Conservation (phyloP, 2,888 invertebrate genomes). For the Aromia moschata region DNA sequence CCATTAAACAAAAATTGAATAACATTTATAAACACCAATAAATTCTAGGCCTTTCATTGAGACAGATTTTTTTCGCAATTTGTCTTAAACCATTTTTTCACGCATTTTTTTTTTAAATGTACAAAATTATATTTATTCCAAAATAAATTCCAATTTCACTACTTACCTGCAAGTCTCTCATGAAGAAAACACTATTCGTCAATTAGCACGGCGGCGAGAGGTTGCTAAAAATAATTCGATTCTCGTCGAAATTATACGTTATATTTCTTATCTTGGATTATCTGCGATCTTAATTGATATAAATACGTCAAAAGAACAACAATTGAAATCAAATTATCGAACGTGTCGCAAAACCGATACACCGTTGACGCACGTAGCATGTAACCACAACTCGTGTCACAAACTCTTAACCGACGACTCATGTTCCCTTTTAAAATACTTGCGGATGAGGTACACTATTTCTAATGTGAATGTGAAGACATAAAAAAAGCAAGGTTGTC, state of each 20-base stretch:
- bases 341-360: not conserved
- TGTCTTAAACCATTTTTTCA: not conserved
- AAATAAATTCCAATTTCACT: not conserved
- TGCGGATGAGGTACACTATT: too few species aligned
- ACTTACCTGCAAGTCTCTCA: constrained; percentile 3
- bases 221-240: not conserved
- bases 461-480: too few species aligned
- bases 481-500: too few species aligned
- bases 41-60: too few species aligned
- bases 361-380: too few species aligned
- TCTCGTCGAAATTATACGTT: constrained; percentile 3
- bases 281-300: constrained; percentile 1
- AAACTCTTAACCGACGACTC: too few species aligned
- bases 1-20: too few species aligned
- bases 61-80: too few species aligned
- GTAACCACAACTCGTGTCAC: too few species aligned
- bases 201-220: not conserved
- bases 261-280: constrained; percentile 8
- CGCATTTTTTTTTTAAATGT: not conserved
- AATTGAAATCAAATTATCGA: constrained; percentile 1
- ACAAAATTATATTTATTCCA: not conserved
- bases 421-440: too few species aligned
- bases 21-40: too few species aligned
- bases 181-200: not conserved
- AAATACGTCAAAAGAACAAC: constrained; percentile 8